A percentile compares a stretch with the other conserved stretches of the same genome.
Evolutionary conservation across 2,888 invertebrate species (phyloP).

Genomic region (Chymomyza caudatula): DNA sequence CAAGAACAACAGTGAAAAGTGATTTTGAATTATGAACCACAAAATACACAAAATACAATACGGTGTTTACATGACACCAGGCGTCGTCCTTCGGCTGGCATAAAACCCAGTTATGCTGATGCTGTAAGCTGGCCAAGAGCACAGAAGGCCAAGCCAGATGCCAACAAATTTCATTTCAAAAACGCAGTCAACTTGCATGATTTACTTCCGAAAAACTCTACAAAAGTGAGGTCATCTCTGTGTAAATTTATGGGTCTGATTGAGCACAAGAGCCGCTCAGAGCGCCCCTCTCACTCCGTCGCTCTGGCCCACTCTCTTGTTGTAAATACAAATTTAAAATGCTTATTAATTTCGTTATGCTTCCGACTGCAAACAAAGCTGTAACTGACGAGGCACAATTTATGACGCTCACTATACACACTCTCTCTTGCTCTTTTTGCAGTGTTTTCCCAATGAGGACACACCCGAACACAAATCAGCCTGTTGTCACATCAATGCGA

Average conservation of each 20-base stretch:
- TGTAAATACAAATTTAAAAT: constrained; percentile 37
- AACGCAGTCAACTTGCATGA: constrained; percentile 60
- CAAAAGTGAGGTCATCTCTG: constrained; percentile 35
- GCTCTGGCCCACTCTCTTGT: constrained; percentile 4
- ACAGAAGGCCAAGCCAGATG: not conserved
- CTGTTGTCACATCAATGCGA: constrained; percentile 74
- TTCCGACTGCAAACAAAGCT: not conserved
- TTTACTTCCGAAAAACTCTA: constrained; percentile 55
- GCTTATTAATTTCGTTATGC: constrained; percentile 52
- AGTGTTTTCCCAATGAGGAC: constrained; percentile 77
- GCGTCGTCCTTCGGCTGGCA: too few relatives aligned
- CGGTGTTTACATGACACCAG: constrained; percentile 35
- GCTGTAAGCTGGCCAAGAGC: not conserved
- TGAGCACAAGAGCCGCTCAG: not conserved
- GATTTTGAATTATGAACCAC: constrained; percentile 67
- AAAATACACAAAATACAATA: constrained; percentile 43
- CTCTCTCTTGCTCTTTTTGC: constrained; percentile 27
- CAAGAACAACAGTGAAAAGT: constrained; percentile 43
- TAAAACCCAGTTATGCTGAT: not conserved
- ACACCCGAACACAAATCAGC: constrained; percentile 77
- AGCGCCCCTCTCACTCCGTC: too few relatives aligned
- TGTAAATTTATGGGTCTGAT: constrained; percentile 30
- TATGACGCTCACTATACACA: constrained; percentile 31
- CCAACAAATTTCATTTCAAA: constrained; percentile 33
- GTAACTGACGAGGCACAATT: constrained; percentile 28